Evolutionary conservation across 1,140 invertebrate species (phyloP).

Genomic region (Drosophila lacertosa): DNA sequence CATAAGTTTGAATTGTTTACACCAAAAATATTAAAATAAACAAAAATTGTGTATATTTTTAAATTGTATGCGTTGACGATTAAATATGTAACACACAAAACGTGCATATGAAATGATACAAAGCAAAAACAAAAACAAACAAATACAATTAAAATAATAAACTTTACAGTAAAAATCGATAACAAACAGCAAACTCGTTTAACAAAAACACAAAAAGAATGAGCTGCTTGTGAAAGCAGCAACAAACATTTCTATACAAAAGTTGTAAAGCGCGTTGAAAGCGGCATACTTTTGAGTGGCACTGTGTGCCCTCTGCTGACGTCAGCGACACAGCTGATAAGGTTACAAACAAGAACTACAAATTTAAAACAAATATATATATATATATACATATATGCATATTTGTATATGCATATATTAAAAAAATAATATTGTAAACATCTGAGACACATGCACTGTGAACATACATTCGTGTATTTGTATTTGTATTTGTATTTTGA

Average conservation of each 20-base stretch:
- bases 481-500: slow-evolving; percentile 59
- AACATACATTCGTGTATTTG: slow-evolving; percentile 47
- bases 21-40: slow-evolving; percentile 82
- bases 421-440: slow-evolving; percentile 44
- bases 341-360: slow-evolving; percentile 60
- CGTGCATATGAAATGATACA: slow-evolving; percentile 21
- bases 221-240: slow-evolving; percentile 18
- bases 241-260: slow-evolving; percentile 30
- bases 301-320: slow-evolving; percentile 66
- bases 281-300: slow-evolving; percentile 56
- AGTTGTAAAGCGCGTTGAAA: slow-evolving; percentile 25
- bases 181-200: slow-evolving; percentile 30
- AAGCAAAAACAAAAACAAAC: slow-evolving; percentile 25
- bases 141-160: slow-evolving; percentile 33
- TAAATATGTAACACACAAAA: slow-evolving; percentile 49
- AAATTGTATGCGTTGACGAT: slow-evolving; percentile 50
- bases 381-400: slow-evolving; percentile 38
- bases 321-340: slow-evolving; percentile 61
- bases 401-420: slow-evolving; percentile 30
- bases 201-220: slow-evolving; percentile 32
- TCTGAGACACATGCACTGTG: slow-evolving; percentile 24
- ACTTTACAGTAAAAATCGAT: slow-evolving; percentile 18
- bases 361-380: slow-evolving; percentile 23
- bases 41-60: slow-evolving; percentile 71
- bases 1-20: slow-evolving; percentile 79